Evolutionary conservation across 1,140 invertebrate species (phyloP), one percentile per base, ranked within the genome.

Genomic region (Eurytemora carolleeae): DNA sequence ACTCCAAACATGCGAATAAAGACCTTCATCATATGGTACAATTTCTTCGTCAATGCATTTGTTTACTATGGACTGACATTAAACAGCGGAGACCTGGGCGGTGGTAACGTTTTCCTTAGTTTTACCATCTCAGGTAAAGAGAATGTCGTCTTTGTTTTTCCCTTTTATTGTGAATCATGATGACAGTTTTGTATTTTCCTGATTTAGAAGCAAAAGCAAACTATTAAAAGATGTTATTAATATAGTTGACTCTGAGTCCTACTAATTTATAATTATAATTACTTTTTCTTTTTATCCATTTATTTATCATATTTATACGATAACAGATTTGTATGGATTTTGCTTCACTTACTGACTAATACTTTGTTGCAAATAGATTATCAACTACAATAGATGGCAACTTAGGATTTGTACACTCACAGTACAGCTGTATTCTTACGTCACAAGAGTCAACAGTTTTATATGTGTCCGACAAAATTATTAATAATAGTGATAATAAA

Each of bases 1-100:
- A 80, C 82, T 68, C 78, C 81, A 1, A 82, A 82, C 67, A 71
- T 89, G 16, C 76, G 84, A 31, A 77, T 77, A 54, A 80, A 83
- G 66, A 80, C 83, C 24, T 64, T 85, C 1, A 76, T 85, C 52
- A 76, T 87, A 57, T 86, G 85, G 70, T 85, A 83, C 68, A 79
- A 83, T 67, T 87, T 84, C 82, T 83, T 83, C 69, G 75, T 78
- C 44, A 80, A 83, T 68, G 84, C 83, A 64, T 75, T 84, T 23
- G 79, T 85, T 2, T 88, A 87, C 70, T 87, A 87, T 65, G 86
- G 84, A 1, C 69, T 88, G 1, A 85, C 84, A 0, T 82, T 85
- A 77, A 85, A 84, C 67, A 81, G 82, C 1, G 80, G 79, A 24
- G 80, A 81, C 67, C 75, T 88, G 52, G 82, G 79, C 21, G 84